Conservation (phyloP, 2,113 vertebrate genomes). For the Erinaceus europaeus region DNA sequence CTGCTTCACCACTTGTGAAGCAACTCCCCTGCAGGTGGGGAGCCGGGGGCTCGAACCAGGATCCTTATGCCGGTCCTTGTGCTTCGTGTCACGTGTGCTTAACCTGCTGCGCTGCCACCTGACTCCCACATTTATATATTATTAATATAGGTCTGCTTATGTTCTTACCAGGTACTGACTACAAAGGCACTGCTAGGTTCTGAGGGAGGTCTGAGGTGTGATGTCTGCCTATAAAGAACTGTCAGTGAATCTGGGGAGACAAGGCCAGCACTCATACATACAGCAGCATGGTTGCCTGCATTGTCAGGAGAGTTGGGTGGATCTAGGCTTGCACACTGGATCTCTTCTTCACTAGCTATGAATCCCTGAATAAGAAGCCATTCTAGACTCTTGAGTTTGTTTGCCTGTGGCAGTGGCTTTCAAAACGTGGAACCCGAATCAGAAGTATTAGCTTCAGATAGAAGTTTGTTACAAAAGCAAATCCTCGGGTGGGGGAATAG, state of each 20-base stretch:
- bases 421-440: neutral
- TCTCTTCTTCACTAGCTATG: neutral
- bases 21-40: no score
- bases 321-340: slow-evolving; percentile 1
- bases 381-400: neutral
- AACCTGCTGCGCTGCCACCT: no score
- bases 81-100: no score
- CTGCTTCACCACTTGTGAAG: no score
- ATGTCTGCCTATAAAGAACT: neutral
- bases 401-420: neutral
- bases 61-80: no score
- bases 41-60: no score
- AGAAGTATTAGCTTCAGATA: neutral
- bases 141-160: no score
- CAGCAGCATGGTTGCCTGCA: neutral
- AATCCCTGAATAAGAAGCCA: neutral
- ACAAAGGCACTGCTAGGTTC: neutral
- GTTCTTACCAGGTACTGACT: no score
- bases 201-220: neutral
- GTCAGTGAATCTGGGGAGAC: neutral
- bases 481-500: no score
- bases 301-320: neutral
- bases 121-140: no score
- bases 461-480: neutral
- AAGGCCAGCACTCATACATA: neutral